Percentiles rank a stretch among this genome's conserved stretches.
These are phyloP conservation scores for Vollenhovia emeryi DNA, from an alignment of 1,140 invertebrate genomes.

Conservation along the genomic window DNA sequence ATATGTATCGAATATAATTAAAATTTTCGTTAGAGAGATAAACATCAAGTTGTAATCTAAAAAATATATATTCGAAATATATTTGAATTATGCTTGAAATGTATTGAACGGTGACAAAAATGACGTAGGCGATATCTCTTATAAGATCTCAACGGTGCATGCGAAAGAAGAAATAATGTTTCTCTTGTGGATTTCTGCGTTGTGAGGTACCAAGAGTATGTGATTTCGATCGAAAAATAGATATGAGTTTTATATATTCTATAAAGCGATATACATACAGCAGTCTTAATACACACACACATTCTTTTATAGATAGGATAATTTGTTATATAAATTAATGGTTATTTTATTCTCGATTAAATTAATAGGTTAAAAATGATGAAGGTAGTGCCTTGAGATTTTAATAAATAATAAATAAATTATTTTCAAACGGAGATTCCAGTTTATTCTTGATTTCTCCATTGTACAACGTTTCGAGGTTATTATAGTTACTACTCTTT, in stretches of 20 bases:
- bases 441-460: constrained; percentile 9
- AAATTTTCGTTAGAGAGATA: background rate
- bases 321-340: constrained; percentile 49
- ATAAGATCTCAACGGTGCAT: constrained; percentile 40
- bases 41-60: background rate
- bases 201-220: background rate
- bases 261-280: constrained; percentile 4
- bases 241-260: constrained; percentile 44
- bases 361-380: constrained; percentile 20
- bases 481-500: background rate
- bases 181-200: constrained; percentile 17
- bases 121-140: constrained; percentile 13
- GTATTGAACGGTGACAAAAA: constrained; percentile 1
- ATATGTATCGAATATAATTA: constrained; percentile 10
- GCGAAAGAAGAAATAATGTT: background rate
- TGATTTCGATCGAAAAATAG: background rate
- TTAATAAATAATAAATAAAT: constrained; percentile 58
- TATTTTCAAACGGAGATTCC: constrained; percentile 40
- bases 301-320: constrained; percentile 33
- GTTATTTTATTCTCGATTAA: constrained; percentile 34
- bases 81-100: constrained; percentile 33
- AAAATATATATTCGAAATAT: constrained; percentile 8
- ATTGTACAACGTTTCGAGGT: background rate
- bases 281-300: background rate
- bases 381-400: constrained; percentile 54